Evolutionary conservation across 2,113 vertebrate species (phyloP), one percentile per base, ranked within the genome.

Genomic region (Protobothrops mucrosquamatus): DNA sequence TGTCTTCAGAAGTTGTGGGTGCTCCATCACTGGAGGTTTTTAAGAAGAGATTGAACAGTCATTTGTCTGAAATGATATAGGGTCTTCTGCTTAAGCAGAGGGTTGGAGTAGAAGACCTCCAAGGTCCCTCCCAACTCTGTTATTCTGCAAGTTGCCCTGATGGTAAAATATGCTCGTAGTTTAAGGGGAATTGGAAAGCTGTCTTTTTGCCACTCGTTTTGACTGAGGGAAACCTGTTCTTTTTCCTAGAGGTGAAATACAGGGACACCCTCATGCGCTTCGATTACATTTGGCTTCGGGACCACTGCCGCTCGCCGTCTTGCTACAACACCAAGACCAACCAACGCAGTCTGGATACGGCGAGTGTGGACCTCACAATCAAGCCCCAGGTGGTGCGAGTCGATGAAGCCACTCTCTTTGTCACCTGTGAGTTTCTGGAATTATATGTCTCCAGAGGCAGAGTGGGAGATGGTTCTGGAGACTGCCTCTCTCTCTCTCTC

Each of bases 221-320:
- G 23, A n/a, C 12, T 23, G 14, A 24, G 0, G 26, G 90, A 0
- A 54, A 1, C 48, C 48, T 48, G 43, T 26, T 92, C 34, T 57
- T 94, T 91, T 92, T 51, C 46, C 15, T 97, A 99, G 99, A 98
- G 95, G 94, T 99, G 12, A 94, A 94, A 7, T 98, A 98, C 0
- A 96, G 95, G 0, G 97, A 96, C 57, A 97, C 95, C 0, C 92
- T 96, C 91, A 98, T 99, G 98, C 97, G 95, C 46, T 97, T 99
- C 5, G 98, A 98, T 88, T 99, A 99, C 0, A 98, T 99, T 51
- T 99, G 99, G 99, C 98, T 99, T 94, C 96, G 99, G 51, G 99
- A 99, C 89, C 98, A 99, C 97, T 99, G 99, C 95, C 98, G 98
- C 91, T 99, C 98, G 0, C 97, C 98, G 0, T 98, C 98, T 24